Evolutionary conservation across 1,140 invertebrate species (phyloP), one percentile per base, ranked within the genome.

Genomic region (Hycleus cichorii): DNA sequence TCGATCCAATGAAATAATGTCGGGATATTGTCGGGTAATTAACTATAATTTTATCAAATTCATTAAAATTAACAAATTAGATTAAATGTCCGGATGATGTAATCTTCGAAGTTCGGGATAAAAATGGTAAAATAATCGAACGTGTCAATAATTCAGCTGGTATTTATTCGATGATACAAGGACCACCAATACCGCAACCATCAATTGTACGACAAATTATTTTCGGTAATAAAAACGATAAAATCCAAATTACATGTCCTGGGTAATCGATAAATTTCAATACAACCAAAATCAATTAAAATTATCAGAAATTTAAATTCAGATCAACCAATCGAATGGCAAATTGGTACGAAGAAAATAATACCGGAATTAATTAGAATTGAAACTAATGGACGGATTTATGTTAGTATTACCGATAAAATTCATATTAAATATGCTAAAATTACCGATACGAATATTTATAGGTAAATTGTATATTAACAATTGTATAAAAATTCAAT

Each of bases 81-180:
- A 61, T 75, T 26, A 74, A 74, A 46, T 85, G 82, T 65, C 56
- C 65, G 11, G 68, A 73, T 57, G 67, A 75, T 50, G 54, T 67
- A 39, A 68, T 83, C 53, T 83, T 83, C 62, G 75, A 80, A 69
- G 72, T 82, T 4, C 70, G 70, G 27, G 76, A 82, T 64, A 72
- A 75, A 57, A 55, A 66, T 2, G 80, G 81, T 2, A 73, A 76
- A 18, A 49, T 83, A 39, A 58, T 83, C 12, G 82, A 85, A 72
- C 73, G 61, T 49, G 82, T 78, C 1, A 84, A 84, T 62, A 84
- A 84, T 65, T 80, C 78, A 42, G 81, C 76, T 27, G 81, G 80
- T 27, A 75, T 82, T 50, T 84, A 78, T 73, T 80, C 81, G 4
- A 69, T 79, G 51, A 9, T 70, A 18, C 81, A 83, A 74, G 73